A percentile compares a stretch with the other conserved stretches of the same genome.
Evolutionary conservation across 1,140 invertebrate species (phyloP).

Genomic region (Vanessa atalanta): DNA sequence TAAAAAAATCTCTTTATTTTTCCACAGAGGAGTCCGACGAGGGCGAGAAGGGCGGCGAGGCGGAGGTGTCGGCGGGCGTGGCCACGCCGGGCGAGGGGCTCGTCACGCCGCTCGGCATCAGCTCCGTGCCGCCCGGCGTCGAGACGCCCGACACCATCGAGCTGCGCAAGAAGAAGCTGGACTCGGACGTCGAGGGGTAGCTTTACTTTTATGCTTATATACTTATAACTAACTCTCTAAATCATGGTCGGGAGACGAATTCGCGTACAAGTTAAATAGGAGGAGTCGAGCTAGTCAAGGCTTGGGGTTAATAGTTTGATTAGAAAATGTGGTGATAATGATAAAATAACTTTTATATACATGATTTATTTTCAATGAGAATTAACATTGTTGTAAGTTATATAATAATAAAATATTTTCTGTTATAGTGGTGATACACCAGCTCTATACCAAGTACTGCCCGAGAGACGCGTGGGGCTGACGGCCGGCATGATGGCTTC

Average conservation of each 20-base stretch:
- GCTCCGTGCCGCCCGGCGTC: constrained; percentile 96
- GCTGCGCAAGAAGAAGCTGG: constrained; percentile 97
- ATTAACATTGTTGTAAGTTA: too few species aligned
- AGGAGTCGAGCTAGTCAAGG: too few species aligned
- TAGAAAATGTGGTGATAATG: too few species aligned
- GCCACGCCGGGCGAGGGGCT: constrained; percentile 93
- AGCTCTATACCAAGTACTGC: constrained; percentile 94
- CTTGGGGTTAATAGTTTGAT: too few species aligned
- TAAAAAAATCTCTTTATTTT: too few species aligned
- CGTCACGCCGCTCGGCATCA: constrained; percentile 96
- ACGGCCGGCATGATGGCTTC: constrained; percentile 99
- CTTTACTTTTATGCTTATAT: too few species aligned
- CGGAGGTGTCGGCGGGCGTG: constrained; percentile 86
- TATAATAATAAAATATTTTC: constrained; percentile 7
- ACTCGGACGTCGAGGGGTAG: constrained; percentile 97
- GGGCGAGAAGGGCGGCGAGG: constrained; percentile 88
- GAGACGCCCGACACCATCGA: constrained; percentile 99
- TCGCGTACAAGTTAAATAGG: too few species aligned
- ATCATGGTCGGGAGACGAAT: not conserved
- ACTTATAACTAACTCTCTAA: too few species aligned
- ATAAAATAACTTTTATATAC: too few species aligned
- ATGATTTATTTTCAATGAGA: too few species aligned
- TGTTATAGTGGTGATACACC: constrained; percentile 90
- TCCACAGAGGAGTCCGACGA: constrained; percentile 64
- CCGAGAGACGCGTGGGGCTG: constrained; percentile 96